Percentiles rank a stretch among this genome's conserved stretches.
Conservation (phyloP, 1,140 invertebrate genomes). For the Zophobas atratus region DNA sequence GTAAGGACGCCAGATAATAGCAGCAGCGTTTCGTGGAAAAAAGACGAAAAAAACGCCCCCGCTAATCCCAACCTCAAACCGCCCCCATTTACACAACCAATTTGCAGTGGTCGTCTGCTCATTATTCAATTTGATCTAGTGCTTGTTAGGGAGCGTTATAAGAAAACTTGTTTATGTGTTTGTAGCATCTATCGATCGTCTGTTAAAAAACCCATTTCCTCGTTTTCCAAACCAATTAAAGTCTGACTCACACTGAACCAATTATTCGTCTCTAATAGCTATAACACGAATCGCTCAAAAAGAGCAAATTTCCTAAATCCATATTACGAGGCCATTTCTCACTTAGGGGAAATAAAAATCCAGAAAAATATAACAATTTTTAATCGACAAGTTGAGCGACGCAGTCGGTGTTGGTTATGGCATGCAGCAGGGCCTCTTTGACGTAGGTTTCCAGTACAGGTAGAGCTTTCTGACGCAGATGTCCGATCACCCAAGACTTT, state of each 20-base stretch:
- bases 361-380: conserved; percentile 4
- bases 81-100: neutral
- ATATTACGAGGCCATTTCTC: too few species aligned
- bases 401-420: conserved; percentile 52
- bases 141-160: conserved; percentile 2
- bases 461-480: conserved; percentile 54
- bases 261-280: neutral
- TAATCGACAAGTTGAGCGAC: conserved; percentile 36
- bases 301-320: too few species aligned
- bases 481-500: conserved; percentile 59
- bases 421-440: conserved; percentile 55
- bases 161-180: conserved; percentile 15
- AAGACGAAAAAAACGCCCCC: neutral
- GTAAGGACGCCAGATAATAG: too few species aligned
- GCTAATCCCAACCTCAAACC: neutral
- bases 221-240: neutral
- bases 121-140: conserved; percentile 34
- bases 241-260: neutral
- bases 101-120: conserved; percentile 14
- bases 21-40: too few species aligned
- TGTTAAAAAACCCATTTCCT: neutral
- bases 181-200: neutral
- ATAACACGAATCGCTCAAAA: too few species aligned
- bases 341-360: neutral
- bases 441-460: conserved; percentile 54